Evolutionary conservation across 2,113 vertebrate species (phyloP), one percentile per base, ranked within the genome.

Genomic region (Panthera tigris): DNA sequence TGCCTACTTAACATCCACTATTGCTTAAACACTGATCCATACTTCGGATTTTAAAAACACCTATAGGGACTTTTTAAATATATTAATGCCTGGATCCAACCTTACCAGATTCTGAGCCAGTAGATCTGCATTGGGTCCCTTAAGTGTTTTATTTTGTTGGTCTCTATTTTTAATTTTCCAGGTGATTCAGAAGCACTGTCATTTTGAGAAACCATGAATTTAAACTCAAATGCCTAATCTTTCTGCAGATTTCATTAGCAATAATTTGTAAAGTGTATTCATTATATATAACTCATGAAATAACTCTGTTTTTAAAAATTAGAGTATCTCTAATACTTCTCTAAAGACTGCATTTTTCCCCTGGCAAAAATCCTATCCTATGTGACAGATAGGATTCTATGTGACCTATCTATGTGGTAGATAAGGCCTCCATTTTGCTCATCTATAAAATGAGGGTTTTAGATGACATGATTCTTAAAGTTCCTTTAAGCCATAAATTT

Each of bases 301-400:
- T 74, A 90, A 88, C 11, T 76, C 16, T 82, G 25, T 57, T 94
- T 39, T 96, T 81, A 65, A 95, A 95, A 91, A 39, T 71, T 23
- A 55, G 50, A 74, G 4, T 66, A 55, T 36, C 25, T 9, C 73
- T 29, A 45, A 76, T 45, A 76, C 73, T 76, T 16, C 73, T 76
- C 13, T 76, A 76, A 45, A 89, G 71, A 69, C 7, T 78, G 13
- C 13, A 85, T 57, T 89, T 84, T 89, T 84, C 55, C 73, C 29
- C 18, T 66, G 19, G 31, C 19, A 69, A 50, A 96, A 93, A 5
- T 1, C 8, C 10, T 52, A 36, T 9, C 31, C 29, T 66, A 6
- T 4, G 1, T 87, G 31, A 69, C n/a, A 12, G 36, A 36, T 36
- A 36, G 36, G 36, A 36, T 36, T 36, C 36, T 36, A 36, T 36